These are phyloP conservation scores for Brachyistius frenatus DNA, from an alignment of 2,113 vertebrate genomes.

Conservation along the genomic window DNA sequence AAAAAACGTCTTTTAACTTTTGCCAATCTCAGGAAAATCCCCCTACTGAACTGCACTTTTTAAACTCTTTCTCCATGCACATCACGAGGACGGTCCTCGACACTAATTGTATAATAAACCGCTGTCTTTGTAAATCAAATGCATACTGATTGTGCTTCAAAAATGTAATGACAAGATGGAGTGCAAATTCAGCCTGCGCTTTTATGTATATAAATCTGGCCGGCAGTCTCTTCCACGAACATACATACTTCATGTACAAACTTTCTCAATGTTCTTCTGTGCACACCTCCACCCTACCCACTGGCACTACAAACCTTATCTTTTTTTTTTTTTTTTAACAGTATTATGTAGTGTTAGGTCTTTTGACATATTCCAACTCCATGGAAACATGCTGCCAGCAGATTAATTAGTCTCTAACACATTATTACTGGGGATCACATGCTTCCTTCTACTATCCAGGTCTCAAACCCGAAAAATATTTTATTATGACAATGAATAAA, in stretches of 20 bases:
- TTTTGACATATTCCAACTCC: conserved; percentile 3
- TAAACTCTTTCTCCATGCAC: not conserved
- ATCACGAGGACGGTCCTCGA: not conserved
- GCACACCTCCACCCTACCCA: not conserved
- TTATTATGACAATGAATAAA: not conserved
- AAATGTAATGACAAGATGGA: conserved; percentile 45
- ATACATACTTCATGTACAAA: not conserved
- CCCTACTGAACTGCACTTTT: not conserved
- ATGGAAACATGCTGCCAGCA: conserved; percentile 6
- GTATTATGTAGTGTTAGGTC: not conserved
- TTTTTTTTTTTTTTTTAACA: conserved; percentile 28
- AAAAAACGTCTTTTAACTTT: not conserved
- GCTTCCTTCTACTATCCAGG: not conserved
- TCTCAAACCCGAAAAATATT: not conserved
- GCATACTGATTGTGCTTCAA: conserved; percentile 11
- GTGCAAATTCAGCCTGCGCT: too few species aligned
- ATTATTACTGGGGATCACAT: not conserved
- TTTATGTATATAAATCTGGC: not conserved
- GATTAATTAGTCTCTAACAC: conserved; percentile 29
- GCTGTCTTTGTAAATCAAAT: conserved; percentile 43
- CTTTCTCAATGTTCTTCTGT: not conserved
- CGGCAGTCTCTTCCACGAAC: not conserved
- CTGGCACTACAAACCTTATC: not conserved
- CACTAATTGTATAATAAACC: conserved; percentile 42
- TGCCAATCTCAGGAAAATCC: not conserved